phyloP scores from a whole-genome alignment of 2,113 vertebrate genomes.

The Trinectes maculatus region DNA sequence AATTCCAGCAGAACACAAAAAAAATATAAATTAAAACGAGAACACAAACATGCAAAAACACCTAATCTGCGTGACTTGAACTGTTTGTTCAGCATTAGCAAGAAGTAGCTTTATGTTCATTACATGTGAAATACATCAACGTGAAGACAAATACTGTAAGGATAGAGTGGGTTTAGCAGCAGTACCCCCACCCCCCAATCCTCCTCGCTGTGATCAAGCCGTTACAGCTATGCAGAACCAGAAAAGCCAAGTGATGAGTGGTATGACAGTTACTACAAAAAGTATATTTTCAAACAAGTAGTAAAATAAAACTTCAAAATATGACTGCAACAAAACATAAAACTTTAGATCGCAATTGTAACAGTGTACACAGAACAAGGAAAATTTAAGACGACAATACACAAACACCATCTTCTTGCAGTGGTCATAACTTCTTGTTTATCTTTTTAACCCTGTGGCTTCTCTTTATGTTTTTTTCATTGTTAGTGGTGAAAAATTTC shows the following conservation, averaged over 20 bases:
- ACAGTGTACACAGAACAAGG: constrained; percentile 59
- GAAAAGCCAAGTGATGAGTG: constrained; percentile 39
- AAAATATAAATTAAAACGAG: constrained; percentile 1
- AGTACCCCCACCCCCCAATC: neutral
- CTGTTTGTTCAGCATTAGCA: constrained; percentile 12
- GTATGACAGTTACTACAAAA: constrained; percentile 42
- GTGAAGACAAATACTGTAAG: constrained; percentile 21
- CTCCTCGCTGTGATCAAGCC: constrained; percentile 1
- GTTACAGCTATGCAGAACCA: constrained; percentile 10
- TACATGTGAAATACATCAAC: constrained; percentile 24
- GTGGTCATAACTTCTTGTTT: no score
- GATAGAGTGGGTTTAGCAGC: constrained; percentile 57
- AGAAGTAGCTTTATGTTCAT: constrained; percentile 29
- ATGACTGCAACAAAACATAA: constrained; percentile 46
- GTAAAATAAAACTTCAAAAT: constrained; percentile 57
- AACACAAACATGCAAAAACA: constrained; percentile 8
- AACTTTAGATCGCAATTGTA: constrained; percentile 53
- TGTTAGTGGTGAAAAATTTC: no score
- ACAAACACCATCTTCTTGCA: constrained; percentile 38
- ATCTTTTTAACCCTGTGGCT: no score
- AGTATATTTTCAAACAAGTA: constrained; percentile 48
- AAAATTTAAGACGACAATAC: constrained; percentile 62
- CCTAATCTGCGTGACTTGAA: constrained; percentile 10
- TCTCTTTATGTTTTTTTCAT: neutral
- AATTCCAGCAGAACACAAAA: constrained; percentile 11